Evolutionary conservation across 1,140 invertebrate species (phyloP), one percentile per base, ranked within the genome.

Genomic region (Ceratoteleas bidentatus): DNA sequence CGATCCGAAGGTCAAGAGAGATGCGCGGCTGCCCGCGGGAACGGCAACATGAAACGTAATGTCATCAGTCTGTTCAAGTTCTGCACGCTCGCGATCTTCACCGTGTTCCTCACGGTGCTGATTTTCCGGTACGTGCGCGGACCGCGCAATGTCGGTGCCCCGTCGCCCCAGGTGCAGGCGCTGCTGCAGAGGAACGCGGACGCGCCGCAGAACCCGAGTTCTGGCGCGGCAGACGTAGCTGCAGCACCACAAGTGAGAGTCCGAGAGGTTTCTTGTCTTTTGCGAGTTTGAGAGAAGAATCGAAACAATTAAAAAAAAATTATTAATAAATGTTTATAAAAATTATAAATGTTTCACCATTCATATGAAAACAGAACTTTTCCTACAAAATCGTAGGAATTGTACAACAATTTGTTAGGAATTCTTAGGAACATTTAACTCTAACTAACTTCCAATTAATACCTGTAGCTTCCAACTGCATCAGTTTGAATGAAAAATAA

Each of bases 31-130:
- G 72, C 10, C 36, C 61, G 49, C 47, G 33, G 64, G 57, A 45
- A 24, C 24, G 24, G 69, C 72, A 86, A 64, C 36, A 91, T 92
- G 91, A 91, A 86, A 83, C 89, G 91, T 47, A 92, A 92, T 87
- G 86, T 91, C 34, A 85, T 91, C 77, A 92, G 91, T 85, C 79
- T 91, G 65, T 76, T 91, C 33, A 92, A 92, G 74, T 92, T 92
- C 70, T 81, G 89, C 50, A 83, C 87, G 11, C 75, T 92, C n/a
- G 90, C 89, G 34, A 73, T 83, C n/a, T 85, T 90, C 14, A 91
- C 91, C 6, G 87, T 92, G 13, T 85, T 92, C n/a, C 81, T 90
- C 8, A 92, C 92, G 36, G 88, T 91, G 0, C 76, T 92, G 0
- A 76, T 92, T 36, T 92, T 92, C 69, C 88, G 89, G 4, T 89